Conservation (phyloP, 2,888 invertebrate species). For the Trypoxylon attenuatum region DNA sequence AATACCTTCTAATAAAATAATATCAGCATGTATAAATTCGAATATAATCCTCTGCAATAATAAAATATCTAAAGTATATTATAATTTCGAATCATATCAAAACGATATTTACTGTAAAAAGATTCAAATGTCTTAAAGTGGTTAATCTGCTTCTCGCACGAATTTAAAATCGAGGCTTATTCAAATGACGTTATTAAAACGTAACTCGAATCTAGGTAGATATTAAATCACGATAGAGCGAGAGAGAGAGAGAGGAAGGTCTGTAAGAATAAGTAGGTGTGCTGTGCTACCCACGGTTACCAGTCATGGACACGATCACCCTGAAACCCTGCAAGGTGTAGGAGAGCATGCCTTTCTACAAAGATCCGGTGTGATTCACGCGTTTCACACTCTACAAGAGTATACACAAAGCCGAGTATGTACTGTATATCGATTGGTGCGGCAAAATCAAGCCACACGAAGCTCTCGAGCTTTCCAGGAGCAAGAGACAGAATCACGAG, state of each 20-base stretch:
- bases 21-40: too few relatives aligned
- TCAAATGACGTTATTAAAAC: too few relatives aligned
- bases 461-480: background rate
- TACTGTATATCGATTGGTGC: background rate
- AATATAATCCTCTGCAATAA: too few relatives aligned
- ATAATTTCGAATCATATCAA: too few relatives aligned
- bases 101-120: too few relatives aligned
- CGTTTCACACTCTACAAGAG: background rate
- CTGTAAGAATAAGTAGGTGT: background rate
- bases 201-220: too few relatives aligned
- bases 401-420: background rate
- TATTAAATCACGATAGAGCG: too few relatives aligned
- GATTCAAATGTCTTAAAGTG: too few relatives aligned
- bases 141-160: too few relatives aligned
- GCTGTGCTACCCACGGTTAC: background rate
- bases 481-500: background rate
- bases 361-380: constrained; percentile 5
- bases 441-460: background rate
- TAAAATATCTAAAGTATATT: too few relatives aligned
- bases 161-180: too few relatives aligned
- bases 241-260: constrained; percentile 4
- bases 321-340: constrained; percentile 1
- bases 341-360: constrained; percentile 1
- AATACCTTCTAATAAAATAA: too few relatives aligned
- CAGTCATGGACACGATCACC: background rate